Base-by-base conservation (phyloP, 2,113 vertebrate species). In the Toxotes chatareus region DNA sequence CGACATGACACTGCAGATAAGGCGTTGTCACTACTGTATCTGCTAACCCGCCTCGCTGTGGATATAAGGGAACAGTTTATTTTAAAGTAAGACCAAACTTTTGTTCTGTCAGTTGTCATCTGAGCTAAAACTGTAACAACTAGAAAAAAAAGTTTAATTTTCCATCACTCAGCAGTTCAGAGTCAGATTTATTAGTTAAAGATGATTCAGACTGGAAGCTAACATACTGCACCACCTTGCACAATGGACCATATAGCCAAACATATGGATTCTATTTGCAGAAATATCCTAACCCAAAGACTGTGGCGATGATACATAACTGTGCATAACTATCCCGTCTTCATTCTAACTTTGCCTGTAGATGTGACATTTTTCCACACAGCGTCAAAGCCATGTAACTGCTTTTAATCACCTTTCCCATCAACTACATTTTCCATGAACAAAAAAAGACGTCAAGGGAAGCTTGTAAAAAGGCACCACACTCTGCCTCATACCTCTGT, bases 181-280 rank as follows among this genome's bases (percentile, higher is more conserved):
- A 51, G 38, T 44, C n/a, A 1, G 27, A 63, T 82, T 57, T 82
- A 67, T 59, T 32, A 46, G 17, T 21, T 21, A 53, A 42, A 46
- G n/a, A 6, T 64, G 23, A 40, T 63, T 79, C 68, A 76, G 36
- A 55, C 19, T 66, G 42, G 73, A 66, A 67, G 5, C 73, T 17
- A 66, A 65, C 49, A 78, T 6, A 23, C n/a, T 47, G 36, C 62
- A 47, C 70, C 56, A 76, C 27, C 46, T 67, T 73, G 34, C n/a
- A 65, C 21, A 31, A 62, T 27, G 19, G 13, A 61, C 17, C 57
- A 68, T 51, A 51, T 21, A 56, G 76, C 59, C 42, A 55, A 66
- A n/a, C 80, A 57, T 76, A 47, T 66, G 74, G 82, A 5, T 51
- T 68, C 19, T 5, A 70, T 91, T 91, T 79, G 63, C 38, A 78